phyloP scores from a whole-genome alignment of 2,888 invertebrate species.

The Lepidocyrtoides sp. region DNA sequence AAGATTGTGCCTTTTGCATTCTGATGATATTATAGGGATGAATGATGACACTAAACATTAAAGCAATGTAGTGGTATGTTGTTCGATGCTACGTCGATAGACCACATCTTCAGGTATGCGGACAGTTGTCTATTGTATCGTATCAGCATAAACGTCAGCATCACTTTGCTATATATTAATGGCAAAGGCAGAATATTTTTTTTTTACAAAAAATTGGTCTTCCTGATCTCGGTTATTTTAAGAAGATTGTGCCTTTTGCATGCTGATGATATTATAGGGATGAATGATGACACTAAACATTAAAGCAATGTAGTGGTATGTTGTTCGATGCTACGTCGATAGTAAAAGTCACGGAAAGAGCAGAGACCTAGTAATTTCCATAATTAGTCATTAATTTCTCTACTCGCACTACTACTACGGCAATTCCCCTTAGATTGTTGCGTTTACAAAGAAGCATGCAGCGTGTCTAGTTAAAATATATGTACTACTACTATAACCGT shows the following conservation, averaged over 20 bases:
- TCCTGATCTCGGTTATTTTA: neutral
- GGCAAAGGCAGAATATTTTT: neutral
- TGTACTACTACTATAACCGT: no score
- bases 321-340: constrained; percentile 4
- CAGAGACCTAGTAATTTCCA: constrained; percentile 73
- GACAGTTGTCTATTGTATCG: no score
- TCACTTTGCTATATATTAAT: neutral
- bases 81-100: constrained; percentile 1
- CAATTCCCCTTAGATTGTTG: constrained; percentile 47
- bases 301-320: neutral
- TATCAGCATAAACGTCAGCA: no score
- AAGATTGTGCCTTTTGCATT: constrained; percentile 43
- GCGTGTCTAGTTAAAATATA: no score
- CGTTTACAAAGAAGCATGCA: neutral
- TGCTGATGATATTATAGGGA: constrained; percentile 47
- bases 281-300: constrained; percentile 24
- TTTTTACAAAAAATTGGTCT: neutral
- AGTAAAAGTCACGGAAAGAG: constrained; percentile 34
- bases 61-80: constrained; percentile 24
- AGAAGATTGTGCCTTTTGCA: constrained; percentile 36
- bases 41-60: constrained; percentile 13
- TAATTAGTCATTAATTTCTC: constrained; percentile 80
- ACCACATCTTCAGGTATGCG: no score
- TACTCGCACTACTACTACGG: constrained; percentile 8
- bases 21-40: constrained; percentile 45